A percentile compares a stretch with the other conserved stretches of the same genome.
These are phyloP conservation scores for Allacma fusca DNA, from an alignment of 2,888 invertebrate species.

Conservation along the genomic window DNA sequence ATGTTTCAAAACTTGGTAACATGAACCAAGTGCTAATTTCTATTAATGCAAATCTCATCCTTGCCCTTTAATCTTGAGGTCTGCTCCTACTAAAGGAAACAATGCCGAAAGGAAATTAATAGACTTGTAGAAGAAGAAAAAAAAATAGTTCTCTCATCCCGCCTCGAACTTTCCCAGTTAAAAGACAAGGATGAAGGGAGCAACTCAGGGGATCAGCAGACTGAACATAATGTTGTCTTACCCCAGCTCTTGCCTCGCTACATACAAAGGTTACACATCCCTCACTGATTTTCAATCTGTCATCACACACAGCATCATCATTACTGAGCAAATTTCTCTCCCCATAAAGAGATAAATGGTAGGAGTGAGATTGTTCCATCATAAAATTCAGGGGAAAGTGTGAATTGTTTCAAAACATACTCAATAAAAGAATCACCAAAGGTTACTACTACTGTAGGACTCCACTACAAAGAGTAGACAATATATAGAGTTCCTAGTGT, in stretches of 20 bases:
- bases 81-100: slow-evolving; percentile 9
- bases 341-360: slow-evolving; percentile 22
- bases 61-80: slow-evolving; percentile 31
- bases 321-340: slow-evolving; percentile 7
- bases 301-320: slow-evolving; percentile 32
- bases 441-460: background rate
- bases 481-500: too few relatives aligned
- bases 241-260: background rate
- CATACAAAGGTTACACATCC: slow-evolving; percentile 25
- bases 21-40: background rate
- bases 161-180: background rate
- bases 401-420: slow-evolving; percentile 6
- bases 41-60: slow-evolving; percentile 41
- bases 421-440: background rate
- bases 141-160: slow-evolving; percentile 11
- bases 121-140: too few relatives aligned
- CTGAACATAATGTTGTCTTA: slow-evolving; percentile 16
- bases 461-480: slow-evolving; percentile 5
- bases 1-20: background rate
- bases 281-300: slow-evolving; percentile 39
- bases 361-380: slow-evolving; percentile 14
- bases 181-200: background rate
- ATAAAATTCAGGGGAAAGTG: slow-evolving; percentile 20
- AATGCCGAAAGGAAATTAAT: slow-evolving; percentile 32
- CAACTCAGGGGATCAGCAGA: slow-evolving; percentile 8